A percentile compares a stretch with the other conserved stretches of the same genome.
Conservation (phyloP, 2,888 invertebrate species). For the Nemapogon koenigi region DNA sequence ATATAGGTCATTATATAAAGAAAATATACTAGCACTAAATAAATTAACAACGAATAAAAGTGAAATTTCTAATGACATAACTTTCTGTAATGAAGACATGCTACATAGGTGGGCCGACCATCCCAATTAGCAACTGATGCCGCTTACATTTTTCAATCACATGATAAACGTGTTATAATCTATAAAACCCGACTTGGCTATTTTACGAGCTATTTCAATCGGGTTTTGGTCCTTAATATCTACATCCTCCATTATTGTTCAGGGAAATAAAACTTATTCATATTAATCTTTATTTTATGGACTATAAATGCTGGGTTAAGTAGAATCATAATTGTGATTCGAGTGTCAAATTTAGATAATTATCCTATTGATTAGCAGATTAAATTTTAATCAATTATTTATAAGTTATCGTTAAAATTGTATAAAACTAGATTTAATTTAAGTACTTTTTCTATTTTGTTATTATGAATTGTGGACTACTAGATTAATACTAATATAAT, state of each 20-base stretch:
- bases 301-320: conserved; percentile 26
- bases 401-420: no score
- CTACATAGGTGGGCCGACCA: conserved; percentile 46
- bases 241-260: conserved; percentile 25
- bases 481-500: no score
- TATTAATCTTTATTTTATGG: conserved; percentile 28
- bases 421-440: no score
- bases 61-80: no score
- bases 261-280: conserved; percentile 29
- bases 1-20: no score
- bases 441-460: no score
- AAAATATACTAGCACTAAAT: no score
- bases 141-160: conserved; percentile 27
- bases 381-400: background rate
- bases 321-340: conserved; percentile 7
- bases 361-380: background rate
- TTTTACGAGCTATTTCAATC: conserved; percentile 31
- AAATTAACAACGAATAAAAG: no score
- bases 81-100: no score
- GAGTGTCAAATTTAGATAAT: background rate
- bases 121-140: conserved; percentile 42
- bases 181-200: conserved; percentile 29
- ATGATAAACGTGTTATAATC: conserved; percentile 22
- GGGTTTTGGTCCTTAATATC: conserved; percentile 22
- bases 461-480: no score